Percentiles rank a stretch among this genome's conserved stretches.
These are phyloP conservation scores for Hoplias malabaricus DNA, from an alignment of 2,113 vertebrate species.

Conservation along the genomic window DNA sequence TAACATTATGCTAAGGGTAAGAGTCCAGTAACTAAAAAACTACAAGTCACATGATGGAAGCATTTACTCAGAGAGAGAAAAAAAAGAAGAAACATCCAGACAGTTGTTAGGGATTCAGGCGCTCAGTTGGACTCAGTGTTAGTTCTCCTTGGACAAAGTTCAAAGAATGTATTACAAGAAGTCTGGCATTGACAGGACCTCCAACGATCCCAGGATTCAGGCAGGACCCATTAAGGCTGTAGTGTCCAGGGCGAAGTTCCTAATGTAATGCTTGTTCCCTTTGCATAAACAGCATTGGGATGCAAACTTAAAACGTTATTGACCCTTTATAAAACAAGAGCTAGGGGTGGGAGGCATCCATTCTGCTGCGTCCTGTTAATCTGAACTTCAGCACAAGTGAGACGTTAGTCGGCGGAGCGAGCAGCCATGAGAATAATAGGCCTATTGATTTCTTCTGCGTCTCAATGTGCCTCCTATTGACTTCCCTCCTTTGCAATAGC, in stretches of 20 bases:
- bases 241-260: background rate
- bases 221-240: constrained; percentile 25
- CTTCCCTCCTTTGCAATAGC: constrained; percentile 38
- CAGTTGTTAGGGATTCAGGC: background rate
- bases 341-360: constrained; percentile 29
- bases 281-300: constrained; percentile 29
- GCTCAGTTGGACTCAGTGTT: background rate
- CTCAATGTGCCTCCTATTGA: constrained; percentile 51
- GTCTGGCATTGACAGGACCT: background rate
- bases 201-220: background rate
- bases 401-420: constrained; percentile 27
- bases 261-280: constrained; percentile 6
- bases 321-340: constrained; percentile 23
- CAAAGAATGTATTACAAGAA: constrained; percentile 32
- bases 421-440: constrained; percentile 53
- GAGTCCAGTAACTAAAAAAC: too few relatives aligned
- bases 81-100: background rate
- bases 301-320: constrained; percentile 44
- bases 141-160: constrained; percentile 1
- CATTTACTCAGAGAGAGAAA: background rate
- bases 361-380: constrained; percentile 39
- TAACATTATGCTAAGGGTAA: too few relatives aligned
- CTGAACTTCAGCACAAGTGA: constrained; percentile 45
- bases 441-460: constrained; percentile 53
- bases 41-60: background rate